phyloP scores from a whole-genome alignment of 2,888 invertebrate genomes.

The Zygothrica quintamaculata region DNA sequence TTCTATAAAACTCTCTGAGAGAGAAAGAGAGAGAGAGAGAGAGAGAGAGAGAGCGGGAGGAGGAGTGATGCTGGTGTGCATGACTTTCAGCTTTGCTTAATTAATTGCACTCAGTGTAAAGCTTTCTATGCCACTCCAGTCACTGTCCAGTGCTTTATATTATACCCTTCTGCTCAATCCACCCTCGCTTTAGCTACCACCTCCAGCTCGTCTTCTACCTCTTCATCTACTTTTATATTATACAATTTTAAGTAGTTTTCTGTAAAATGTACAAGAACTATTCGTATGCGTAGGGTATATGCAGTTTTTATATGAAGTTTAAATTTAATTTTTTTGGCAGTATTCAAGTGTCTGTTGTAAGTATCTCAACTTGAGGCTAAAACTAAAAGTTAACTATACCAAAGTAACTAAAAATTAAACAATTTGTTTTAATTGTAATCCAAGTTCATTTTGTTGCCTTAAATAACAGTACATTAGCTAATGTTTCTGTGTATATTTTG shows the following conservation, averaged over 20 bases:
- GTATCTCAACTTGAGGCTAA: too few relatives aligned
- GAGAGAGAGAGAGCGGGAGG: background rate
- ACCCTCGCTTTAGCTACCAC: too few relatives aligned
- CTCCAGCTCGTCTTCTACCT: background rate
- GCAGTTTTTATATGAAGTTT: slow-evolving; percentile 29
- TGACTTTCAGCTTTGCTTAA: slow-evolving; percentile 78
- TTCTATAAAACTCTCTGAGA: slow-evolving; percentile 12
- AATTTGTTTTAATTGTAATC: too few relatives aligned
- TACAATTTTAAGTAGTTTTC: slow-evolving; percentile 21
- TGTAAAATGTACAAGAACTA: slow-evolving; percentile 2
- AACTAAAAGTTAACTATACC: too few relatives aligned
- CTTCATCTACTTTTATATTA: background rate
- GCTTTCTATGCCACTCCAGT: slow-evolving; percentile 59
- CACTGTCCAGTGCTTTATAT: slow-evolving; percentile 49
- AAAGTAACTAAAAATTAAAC: too few relatives aligned
- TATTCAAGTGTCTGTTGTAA: slow-evolving; percentile 1
- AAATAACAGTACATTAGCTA: too few relatives aligned
- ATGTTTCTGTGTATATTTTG: too few relatives aligned
- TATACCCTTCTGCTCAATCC: slow-evolving; percentile 7
- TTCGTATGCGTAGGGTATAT: slow-evolving; percentile 7
- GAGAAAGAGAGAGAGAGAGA: background rate
- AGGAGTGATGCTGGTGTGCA: slow-evolving; percentile 47
- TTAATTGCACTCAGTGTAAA: slow-evolving; percentile 74
- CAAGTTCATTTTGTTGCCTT: too few relatives aligned
- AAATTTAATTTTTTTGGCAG: slow-evolving; percentile 9